These are phyloP conservation scores for Phymatocera aterrima DNA, from an alignment of 2,888 invertebrate species.

Conservation along the genomic window DNA sequence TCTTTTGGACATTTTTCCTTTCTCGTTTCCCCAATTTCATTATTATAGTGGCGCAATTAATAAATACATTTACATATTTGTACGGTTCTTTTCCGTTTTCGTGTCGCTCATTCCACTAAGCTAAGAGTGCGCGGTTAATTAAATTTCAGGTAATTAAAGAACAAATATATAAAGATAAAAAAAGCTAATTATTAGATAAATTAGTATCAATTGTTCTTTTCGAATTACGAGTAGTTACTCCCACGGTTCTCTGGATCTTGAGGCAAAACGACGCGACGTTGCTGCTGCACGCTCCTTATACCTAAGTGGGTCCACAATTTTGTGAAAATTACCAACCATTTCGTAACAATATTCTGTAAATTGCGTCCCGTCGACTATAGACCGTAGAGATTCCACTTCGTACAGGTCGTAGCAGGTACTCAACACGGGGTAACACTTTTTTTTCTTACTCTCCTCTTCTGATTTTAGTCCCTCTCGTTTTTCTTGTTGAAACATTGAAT, in stretches of 20 bases:
- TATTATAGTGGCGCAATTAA: no score
- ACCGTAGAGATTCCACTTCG: not conserved
- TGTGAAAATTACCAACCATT: conserved; percentile 22
- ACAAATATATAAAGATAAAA: not conserved
- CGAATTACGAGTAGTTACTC: not conserved
- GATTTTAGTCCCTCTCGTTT: not conserved
- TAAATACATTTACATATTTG: not conserved
- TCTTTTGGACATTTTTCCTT: no score
- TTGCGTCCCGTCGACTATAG: no score
- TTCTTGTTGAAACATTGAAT: not conserved
- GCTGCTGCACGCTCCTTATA: not conserved
- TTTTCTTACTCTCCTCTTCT: not conserved
- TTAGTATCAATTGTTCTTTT: conserved; percentile 17
- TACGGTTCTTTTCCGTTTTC: no score
- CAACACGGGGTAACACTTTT: conserved; percentile 2
- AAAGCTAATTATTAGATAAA: not conserved
- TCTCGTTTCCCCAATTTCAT: no score
- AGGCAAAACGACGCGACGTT: not conserved
- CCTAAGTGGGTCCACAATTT: conserved; percentile 24
- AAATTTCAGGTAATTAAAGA: not conserved
- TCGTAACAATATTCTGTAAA: conserved; percentile 13
- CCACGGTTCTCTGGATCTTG: not conserved
- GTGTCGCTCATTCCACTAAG: no score
- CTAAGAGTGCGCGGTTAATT: not conserved
- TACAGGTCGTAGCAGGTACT: not conserved